Conservation (phyloP, 2,113 vertebrate species). For the Cyanocitta stelleri region DNA sequence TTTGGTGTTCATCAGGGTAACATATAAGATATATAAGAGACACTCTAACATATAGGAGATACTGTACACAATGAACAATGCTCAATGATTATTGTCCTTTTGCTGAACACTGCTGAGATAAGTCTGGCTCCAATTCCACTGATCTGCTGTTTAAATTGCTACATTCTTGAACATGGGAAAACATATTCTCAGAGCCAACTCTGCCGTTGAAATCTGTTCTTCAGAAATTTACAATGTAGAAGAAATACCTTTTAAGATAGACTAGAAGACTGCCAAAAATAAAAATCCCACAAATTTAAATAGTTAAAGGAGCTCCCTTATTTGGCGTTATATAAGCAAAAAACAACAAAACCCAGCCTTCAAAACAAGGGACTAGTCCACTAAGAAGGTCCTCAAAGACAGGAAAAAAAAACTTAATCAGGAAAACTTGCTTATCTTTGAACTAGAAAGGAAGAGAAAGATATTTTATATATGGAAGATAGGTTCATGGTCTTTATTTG, state of each 20-base stretch:
- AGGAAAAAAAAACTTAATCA: background rate
- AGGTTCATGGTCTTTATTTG: background rate
- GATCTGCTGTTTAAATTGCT: background rate
- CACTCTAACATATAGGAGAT: background rate
- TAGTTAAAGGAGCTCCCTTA: background rate
- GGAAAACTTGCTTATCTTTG: background rate
- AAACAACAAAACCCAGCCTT: background rate
- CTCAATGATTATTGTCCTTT: background rate
- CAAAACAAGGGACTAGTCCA: background rate
- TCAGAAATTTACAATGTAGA: background rate
- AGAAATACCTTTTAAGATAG: background rate
- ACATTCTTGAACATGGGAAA: background rate
- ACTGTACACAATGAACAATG: background rate
- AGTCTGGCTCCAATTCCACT: background rate
- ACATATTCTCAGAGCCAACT: background rate
- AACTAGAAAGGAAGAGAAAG: background rate
- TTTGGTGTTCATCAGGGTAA: background rate
- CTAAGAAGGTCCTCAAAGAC: background rate
- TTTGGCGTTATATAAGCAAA: background rate
- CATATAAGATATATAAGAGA: background rate
- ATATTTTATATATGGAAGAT: background rate
- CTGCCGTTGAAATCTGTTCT: background rate
- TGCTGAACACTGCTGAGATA: background rate
- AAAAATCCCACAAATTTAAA: background rate
- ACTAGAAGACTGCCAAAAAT: background rate